Evolutionary conservation across 2,113 vertebrate species (phyloP).

Genomic region (Dendrocopos noguchii): DNA sequence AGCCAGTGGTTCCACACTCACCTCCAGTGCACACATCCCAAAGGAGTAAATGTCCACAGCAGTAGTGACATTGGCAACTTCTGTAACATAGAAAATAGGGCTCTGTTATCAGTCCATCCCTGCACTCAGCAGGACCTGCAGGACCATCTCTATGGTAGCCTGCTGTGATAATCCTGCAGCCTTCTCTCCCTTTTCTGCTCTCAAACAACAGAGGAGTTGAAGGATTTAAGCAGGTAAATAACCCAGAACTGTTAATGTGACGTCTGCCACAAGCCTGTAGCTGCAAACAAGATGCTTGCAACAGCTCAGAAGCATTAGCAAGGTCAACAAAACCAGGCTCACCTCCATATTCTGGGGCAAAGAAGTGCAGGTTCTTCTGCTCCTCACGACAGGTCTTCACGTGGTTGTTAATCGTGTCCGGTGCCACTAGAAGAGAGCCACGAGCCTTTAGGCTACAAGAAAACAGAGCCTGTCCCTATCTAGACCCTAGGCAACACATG

Average conservation of each 20-base stretch:
- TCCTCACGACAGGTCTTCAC: conserved; percentile 99
- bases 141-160: neutral
- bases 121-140: neutral
- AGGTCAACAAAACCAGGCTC: neutral
- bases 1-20: conserved; percentile 63
- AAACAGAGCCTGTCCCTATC: neutral
- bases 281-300: neutral
- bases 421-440: conserved; percentile 85
- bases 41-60: conserved; percentile 99
- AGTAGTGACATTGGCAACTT: conserved; percentile 94
- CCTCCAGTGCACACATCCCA: conserved; percentile 99
- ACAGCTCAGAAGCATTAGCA: neutral
- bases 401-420: conserved; percentile 98
- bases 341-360: conserved; percentile 98
- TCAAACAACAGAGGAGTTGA: neutral
- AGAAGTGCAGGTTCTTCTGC: conserved; percentile 98
- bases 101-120: neutral
- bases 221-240: neutral
- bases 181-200: neutral
- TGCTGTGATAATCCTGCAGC: neutral
- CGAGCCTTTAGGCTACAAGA: neutral
- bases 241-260: neutral
- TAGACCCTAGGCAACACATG: neutral
- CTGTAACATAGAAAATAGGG: conserved; percentile 58
- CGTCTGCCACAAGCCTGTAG: neutral